Evolutionary conservation across 2,888 invertebrate genomes (phyloP).

Genomic region (Amphipyra tragopoginis): DNA sequence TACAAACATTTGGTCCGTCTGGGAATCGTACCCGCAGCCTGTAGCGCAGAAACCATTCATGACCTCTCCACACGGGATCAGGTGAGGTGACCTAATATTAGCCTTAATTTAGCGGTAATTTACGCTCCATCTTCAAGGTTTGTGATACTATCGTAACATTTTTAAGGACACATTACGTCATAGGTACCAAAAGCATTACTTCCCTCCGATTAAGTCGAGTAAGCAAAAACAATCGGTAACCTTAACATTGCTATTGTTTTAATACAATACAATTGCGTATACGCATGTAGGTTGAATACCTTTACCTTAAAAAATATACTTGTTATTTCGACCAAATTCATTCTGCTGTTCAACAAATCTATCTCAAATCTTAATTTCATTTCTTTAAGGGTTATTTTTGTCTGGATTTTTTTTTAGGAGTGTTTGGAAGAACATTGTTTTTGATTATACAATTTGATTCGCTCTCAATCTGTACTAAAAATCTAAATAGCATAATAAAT

Average conservation of each 20-base stretch:
- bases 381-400: slow-evolving; percentile 8
- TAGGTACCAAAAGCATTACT: slow-evolving; percentile 34
- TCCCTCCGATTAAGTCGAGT: slow-evolving; percentile 55
- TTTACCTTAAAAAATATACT: slow-evolving; percentile 48
- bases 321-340: slow-evolving; percentile 28
- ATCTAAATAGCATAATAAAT: slow-evolving; percentile 66
- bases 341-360: not conserved
- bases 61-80: no score
- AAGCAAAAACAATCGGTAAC: slow-evolving; percentile 64
- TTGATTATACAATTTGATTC: slow-evolving; percentile 54
- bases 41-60: no score
- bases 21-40: no score
- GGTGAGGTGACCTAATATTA: no score
- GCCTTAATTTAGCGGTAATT: not conserved
- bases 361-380: not conserved
- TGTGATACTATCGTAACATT: slow-evolving; percentile 28
- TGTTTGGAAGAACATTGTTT: slow-evolving; percentile 6
- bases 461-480: slow-evolving; percentile 60
- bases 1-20: no score
- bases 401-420: not conserved
- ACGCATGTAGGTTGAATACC: slow-evolving; percentile 44
- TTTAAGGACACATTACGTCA: slow-evolving; percentile 52
- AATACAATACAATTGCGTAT: slow-evolving; percentile 67
- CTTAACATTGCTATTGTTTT: slow-evolving; percentile 74
- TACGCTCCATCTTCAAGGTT: slow-evolving; percentile 31